Base-by-base conservation (phyloP, 2,113 vertebrate genomes). In the Ellobius talpinus region DNA sequence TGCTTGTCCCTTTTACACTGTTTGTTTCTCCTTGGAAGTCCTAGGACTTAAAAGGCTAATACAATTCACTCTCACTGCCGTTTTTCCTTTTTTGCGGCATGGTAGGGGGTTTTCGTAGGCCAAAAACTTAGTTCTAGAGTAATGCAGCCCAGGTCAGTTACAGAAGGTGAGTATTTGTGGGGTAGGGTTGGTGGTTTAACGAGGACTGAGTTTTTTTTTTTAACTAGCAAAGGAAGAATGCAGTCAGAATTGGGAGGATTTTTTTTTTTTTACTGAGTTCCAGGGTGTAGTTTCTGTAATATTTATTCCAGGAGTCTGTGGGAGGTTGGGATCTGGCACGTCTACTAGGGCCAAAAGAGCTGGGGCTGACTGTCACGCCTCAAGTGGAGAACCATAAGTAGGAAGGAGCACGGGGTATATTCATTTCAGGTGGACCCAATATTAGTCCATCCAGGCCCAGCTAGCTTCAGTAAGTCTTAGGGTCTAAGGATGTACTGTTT, bases 391-490 rank as follows among this genome's bases (percentile, higher is more conserved):
- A 21, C 6, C 21, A 5, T 70, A 4, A 36, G 3, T 33, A 26
- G 4, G 4, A 45, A 45, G 45, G 4, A 42, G 7, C 0, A n/a
- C 26, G 55, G 12, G 11, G n/a, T 26, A 10, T 63, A 10, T 24
- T 42, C 55, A 39, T 42, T 63, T 63, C 23, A 29, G n/a, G 24
- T 63, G 5, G 2, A 61, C 1, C 6, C n/a, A 42, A 26, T n/a
- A 39, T 26, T 55, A 63, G 36, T 63, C n/a, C 6, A 8, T 3
- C 23, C 6, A 8, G 36, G 26, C 12, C 5, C 36, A 7, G 23
- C n/a, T 13, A 63, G 11, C 36, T 39, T n/a, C 11, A 61, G 11
- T 5, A 42, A 8, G 33, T 81, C 8, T 6, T 55, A 55, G 52
- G 2, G 21, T 82, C 33, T 36, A 3, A 5, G 36, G 1, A 6